These are phyloP conservation scores for Capitulum mitella DNA, from an alignment of 2,888 invertebrate genomes.

Conservation along the genomic window DNA sequence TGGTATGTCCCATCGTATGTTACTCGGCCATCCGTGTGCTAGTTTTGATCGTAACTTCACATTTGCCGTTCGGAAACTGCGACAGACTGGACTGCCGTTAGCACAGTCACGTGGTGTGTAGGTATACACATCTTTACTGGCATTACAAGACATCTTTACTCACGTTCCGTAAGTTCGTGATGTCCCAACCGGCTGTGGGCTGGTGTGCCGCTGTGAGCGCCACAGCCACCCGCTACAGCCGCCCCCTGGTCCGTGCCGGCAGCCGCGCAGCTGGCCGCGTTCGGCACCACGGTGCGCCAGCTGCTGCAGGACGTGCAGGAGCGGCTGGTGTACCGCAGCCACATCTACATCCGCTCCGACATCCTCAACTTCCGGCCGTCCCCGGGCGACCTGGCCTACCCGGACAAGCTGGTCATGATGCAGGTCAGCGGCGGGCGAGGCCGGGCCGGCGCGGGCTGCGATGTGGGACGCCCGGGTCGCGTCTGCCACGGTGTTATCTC, in stretches of 20 bases:
- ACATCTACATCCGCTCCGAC: conserved; percentile 86
- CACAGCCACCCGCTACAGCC: background rate
- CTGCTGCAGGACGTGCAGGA: conserved; percentile 92
- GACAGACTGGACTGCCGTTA: too few relatives aligned
- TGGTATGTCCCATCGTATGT: too few relatives aligned
- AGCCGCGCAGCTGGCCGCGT: conserved; percentile 63
- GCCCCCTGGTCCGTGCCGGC: conserved; percentile 33
- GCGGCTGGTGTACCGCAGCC: conserved; percentile 87
- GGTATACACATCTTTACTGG: too few relatives aligned
- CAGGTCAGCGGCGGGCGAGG: conserved; percentile 51
- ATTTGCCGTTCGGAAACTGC: too few relatives aligned
- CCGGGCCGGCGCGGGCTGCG: background rate
- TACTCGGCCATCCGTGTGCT: too few relatives aligned
- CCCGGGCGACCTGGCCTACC: conserved; percentile 93
- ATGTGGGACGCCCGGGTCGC: background rate
- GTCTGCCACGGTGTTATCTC: too few relatives aligned
- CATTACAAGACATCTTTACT: too few relatives aligned
- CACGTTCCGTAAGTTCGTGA: too few relatives aligned
- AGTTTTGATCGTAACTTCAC: too few relatives aligned
- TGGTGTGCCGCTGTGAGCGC: background rate
- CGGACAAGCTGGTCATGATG: conserved; percentile 96
- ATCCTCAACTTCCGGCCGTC: conserved; percentile 71
- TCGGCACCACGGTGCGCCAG: conserved; percentile 69
- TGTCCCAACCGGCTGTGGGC: too few relatives aligned
- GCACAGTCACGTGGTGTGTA: too few relatives aligned